phyloP scores from a whole-genome alignment of 30 jellyfish, hydroid and myxozoan genomes.

The Aurelia sp. region DNA sequence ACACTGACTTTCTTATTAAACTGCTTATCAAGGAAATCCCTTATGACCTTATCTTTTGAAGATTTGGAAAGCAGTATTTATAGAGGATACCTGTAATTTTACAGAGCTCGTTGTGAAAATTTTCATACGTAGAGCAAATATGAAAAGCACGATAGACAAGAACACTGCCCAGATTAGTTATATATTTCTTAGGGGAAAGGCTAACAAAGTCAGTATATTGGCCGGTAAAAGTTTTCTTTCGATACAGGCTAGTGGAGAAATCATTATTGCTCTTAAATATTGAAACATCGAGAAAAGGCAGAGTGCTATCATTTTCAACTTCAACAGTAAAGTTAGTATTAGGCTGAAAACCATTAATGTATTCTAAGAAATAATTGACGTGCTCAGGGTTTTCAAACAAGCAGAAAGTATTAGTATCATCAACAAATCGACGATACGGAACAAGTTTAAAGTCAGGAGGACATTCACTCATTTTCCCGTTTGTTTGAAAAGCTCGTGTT shows the following conservation, averaged over 20 bases:
- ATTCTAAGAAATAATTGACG: background rate
- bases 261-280: background rate
- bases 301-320: slow-evolving; percentile 1
- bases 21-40: no score
- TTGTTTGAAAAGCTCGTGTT: no score
- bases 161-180: background rate
- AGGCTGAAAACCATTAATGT: slow-evolving; percentile 41
- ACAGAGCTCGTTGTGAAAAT: slow-evolving; percentile 18
- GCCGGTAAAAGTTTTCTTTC: slow-evolving; percentile 38
- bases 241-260: no score
- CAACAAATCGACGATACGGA: slow-evolving; percentile 55
- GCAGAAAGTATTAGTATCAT: slow-evolving; percentile 59
- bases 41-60: background rate
- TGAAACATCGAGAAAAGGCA: slow-evolving; percentile 35
- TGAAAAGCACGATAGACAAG: no score
- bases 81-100: background rate
- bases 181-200: slow-evolving; percentile 24
- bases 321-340: slow-evolving; percentile 43
- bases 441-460: slow-evolving; percentile 43
- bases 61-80: background rate
- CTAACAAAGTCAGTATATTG: slow-evolving; percentile 15
- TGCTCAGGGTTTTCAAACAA: slow-evolving; percentile 20
- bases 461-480: no score
- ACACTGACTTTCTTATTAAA: no score
- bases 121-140: no score